Base-by-base conservation (phyloP, 2,888 invertebrate species). In the Epirrhoe alternata region DNA sequence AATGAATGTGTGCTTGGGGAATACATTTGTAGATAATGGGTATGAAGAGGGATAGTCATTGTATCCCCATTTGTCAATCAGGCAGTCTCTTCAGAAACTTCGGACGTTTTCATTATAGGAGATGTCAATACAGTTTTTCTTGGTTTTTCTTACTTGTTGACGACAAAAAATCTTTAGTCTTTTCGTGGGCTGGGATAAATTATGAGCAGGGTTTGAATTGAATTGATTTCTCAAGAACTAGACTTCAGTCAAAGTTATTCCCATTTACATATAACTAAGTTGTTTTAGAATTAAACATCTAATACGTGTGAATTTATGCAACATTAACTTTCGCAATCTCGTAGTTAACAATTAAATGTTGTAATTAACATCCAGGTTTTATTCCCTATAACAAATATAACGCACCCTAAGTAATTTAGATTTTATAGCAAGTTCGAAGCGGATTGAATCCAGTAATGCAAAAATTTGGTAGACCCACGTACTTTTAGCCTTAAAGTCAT, bases 271-370 rank as follows among this genome's bases (percentile, higher is more conserved):
- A 31, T 6, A 31, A 31, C 31, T 31, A 31, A 5, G 6, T 12
- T n/a, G n/a, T 30, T 31, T 38, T 59, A 45, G 30, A 17, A 33
- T 16, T 47, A 47, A 58, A 47, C 51, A 59, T 56, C 16, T 60
- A 60, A 67, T 54, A 35, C 56, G 51, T 61, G 63, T 68, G 45
- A 61, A 69, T 59, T 55, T 52, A 72, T 66, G 38, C 68, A 69
- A 72, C 49, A 73, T 58, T 76, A 74, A 79, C 57, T 72, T 75
- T 52, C 58, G 78, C 76, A 64, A 72, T 70, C 76, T 69, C 65
- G 52, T 70, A 66, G 64, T 67, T 73, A 72, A 72, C 69, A 71
- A 67, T 52, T 64, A 66, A 74, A 73, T 71, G 31, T 76, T 70
- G 75, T 73, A 69, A 69, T 71, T 77, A 77, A 77, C 74, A 72